Conservation (phyloP, 2,888 invertebrate genomes). For the Sinhomidia bicolor region DNA sequence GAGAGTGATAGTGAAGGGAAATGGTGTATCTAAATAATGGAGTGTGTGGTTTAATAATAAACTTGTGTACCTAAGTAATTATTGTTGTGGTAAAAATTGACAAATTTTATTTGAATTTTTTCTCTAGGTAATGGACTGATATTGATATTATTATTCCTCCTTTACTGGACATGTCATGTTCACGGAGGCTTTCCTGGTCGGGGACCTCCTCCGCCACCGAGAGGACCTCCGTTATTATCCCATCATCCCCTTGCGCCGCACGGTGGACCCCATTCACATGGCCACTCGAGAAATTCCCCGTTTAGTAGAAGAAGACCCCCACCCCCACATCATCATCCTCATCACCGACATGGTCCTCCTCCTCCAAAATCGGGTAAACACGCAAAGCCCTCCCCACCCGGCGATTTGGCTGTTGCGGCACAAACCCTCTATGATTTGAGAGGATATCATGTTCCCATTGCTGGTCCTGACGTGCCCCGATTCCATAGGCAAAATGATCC, state of each 20-base stretch:
- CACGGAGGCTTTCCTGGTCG: conserved; percentile 65
- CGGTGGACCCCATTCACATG: conserved; percentile 29
- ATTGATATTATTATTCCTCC: conserved; percentile 66
- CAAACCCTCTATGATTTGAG: conserved; percentile 79
- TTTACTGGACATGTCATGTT: conserved; percentile 46
- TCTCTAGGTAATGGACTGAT: conserved; percentile 69
- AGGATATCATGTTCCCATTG: conserved; percentile 75
- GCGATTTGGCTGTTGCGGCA: conserved; percentile 76
- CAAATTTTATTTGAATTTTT: background rate
- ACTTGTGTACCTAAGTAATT: no score
- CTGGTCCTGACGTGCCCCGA: conserved; percentile 71
- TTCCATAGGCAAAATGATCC: conserved; percentile 75
- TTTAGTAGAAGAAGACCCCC: conserved; percentile 48
- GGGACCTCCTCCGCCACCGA: conserved; percentile 43
- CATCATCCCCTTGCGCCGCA: conserved; percentile 57
- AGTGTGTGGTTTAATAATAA: background rate
- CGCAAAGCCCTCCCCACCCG: background rate
- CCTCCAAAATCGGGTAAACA: background rate
- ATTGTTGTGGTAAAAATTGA: no score
- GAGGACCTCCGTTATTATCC: conserved; percentile 64
- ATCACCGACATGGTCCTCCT: conserved; percentile 55
- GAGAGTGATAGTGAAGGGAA: background rate
- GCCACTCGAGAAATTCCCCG: conserved; percentile 37
- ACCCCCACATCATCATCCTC: conserved; percentile 49
- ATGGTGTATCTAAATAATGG: no score